A percentile compares a stretch with the other conserved stretches of the same genome.
Evolutionary conservation across 2,797 vertebrate species (phyloP).

Genomic region (Champsocephalus gunnari): DNA sequence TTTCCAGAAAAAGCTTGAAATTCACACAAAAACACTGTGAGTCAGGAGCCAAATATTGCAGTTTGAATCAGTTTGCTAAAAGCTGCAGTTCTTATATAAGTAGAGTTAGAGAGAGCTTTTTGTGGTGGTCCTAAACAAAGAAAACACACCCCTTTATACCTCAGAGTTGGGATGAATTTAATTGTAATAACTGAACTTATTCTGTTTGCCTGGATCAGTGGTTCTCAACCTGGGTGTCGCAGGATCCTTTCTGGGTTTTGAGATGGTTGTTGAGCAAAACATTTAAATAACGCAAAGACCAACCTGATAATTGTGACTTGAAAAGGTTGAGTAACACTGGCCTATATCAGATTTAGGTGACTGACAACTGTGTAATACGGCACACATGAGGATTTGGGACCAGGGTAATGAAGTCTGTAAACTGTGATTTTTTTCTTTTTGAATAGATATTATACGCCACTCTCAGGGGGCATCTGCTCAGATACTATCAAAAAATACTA

Average conservation of each 20-base stretch:
- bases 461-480: constrained; percentile 52
- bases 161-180: background rate
- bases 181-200: background rate
- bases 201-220: constrained; percentile 1
- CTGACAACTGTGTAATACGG: background rate
- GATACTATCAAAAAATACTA: constrained; percentile 22
- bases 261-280: too few relatives aligned
- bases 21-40: background rate
- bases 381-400: constrained; percentile 24
- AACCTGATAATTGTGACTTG: too few relatives aligned
- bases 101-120: constrained; percentile 3
- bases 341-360: constrained; percentile 6
- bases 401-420: constrained; percentile 36
- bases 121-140: constrained; percentile 22
- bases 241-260: too few relatives aligned
- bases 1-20: constrained; percentile 11
- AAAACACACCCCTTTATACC: constrained; percentile 3
- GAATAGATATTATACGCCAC: constrained; percentile 8
- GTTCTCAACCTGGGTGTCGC: too few relatives aligned
- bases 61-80: constrained; percentile 23
- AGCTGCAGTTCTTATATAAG: background rate
- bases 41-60: constrained; percentile 5
- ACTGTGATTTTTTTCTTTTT: constrained; percentile 27
- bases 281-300: too few relatives aligned
- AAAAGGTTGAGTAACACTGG: too few relatives aligned